Base-by-base conservation (phyloP, 2,797 vertebrate species). In the Phoebastria nigripes region DNA sequence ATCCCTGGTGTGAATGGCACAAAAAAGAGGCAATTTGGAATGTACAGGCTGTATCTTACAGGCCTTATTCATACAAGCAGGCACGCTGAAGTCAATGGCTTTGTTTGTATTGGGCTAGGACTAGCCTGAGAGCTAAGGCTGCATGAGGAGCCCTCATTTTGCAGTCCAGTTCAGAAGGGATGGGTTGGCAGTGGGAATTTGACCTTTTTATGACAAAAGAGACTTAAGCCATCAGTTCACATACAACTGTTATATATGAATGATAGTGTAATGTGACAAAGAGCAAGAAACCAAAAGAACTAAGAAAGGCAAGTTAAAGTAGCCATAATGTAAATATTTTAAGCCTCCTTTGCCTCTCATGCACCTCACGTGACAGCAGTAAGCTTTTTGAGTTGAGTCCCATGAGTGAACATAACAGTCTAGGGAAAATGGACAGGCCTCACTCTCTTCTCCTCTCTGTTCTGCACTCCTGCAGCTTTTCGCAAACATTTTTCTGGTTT, bases 11-110 rank as follows among this genome's bases (percentile, higher is more conserved):
- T 92, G 93, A 94, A 90, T 74, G 72, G 70, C 59, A 93, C 62
- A 93, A 91, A 93, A 83, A 84, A 42, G 83, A 92, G 66, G 79
- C 70, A 93, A 74, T 96, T 92, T 89, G 92, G 82, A 96, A 90
- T 52, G 82, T 94, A 91, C 56, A 80, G 72, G 76, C 78, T 11
- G 13, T 65, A 86, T 93, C 69, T 93, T 93, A 85, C 72, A 88
- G 90, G 62, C 69, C 51, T 89, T 80, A 92, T 85, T 97, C 92
- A 96, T 55, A 69, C 24, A 55, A 70, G 76, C 39, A 78, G 65
- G 73, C 87, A 76, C 0, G 0, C 79, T 92, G 87, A 93, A 95
- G 94, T 96, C 90, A 95, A 86, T 91, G 76, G 87, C 61, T 87
- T 92, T 95, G 67, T 92, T 96, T 96, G 84, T 84, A 44, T 47